Evolutionary conservation across 2,113 vertebrate species (phyloP).

Genomic region (Hylia prasina): DNA sequence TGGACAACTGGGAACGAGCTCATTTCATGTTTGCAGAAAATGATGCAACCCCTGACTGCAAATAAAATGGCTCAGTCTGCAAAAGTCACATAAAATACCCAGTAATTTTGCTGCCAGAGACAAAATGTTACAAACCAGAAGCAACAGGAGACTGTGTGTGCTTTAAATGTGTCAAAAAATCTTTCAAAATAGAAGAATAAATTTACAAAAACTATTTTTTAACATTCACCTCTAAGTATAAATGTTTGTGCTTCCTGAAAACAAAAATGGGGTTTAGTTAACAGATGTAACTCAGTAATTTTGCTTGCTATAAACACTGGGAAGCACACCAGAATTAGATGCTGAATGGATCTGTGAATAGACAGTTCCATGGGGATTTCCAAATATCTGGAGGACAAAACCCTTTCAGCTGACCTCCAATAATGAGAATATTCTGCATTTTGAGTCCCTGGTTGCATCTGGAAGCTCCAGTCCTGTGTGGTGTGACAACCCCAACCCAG

Average conservation of each 20-base stretch:
- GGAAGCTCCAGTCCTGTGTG: neutral
- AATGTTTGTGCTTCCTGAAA: neutral
- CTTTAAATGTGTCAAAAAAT: neutral
- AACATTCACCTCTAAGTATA: neutral
- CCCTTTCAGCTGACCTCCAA: neutral
- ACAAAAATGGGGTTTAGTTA: neutral
- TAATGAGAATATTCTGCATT: neutral
- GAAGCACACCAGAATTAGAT: neutral
- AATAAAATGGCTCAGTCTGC: neutral
- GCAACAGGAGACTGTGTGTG: neutral
- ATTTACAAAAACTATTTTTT: neutral
- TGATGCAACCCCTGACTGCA: neutral
- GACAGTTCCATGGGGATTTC: neutral
- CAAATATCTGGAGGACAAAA: neutral
- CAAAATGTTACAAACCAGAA: neutral
- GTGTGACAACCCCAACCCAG: neutral
- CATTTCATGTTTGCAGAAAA: neutral
- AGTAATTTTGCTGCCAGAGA: neutral
- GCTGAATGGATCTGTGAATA: neutral
- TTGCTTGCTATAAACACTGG: neutral
- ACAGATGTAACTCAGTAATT: neutral
- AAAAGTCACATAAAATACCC: neutral
- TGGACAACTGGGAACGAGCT: neutral
- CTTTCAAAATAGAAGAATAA: neutral
- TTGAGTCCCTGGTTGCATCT: neutral